Conservation (phyloP, 2,888 invertebrate species). For the Willowsia nigromaculata region DNA sequence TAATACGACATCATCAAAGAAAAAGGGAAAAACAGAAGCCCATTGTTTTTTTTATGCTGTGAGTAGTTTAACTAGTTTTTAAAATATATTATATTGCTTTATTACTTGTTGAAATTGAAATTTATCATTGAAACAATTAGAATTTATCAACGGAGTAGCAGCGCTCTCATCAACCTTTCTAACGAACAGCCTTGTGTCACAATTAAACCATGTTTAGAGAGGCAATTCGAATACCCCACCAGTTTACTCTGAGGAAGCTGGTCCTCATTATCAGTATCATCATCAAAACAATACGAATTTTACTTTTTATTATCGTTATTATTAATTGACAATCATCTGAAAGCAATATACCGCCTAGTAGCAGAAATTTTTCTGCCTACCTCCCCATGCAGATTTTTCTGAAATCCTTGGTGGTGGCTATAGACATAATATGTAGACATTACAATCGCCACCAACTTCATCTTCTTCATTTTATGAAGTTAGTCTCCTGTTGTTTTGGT, state of each 20-base stretch:
- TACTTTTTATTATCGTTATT: slow-evolving; percentile 30
- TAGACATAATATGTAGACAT: not conserved
- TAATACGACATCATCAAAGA: not conserved
- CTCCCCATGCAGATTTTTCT: not conserved
- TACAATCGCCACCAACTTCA: not conserved
- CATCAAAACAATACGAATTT: not conserved
- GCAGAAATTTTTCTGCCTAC: slow-evolving; percentile 20
- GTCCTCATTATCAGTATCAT: slow-evolving; percentile 16
- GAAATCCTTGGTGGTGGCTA: not conserved
- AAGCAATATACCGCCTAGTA: slow-evolving; percentile 44
- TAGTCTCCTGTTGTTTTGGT: not conserved
- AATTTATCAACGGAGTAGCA: slow-evolving; percentile 22
- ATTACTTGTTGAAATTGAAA: slow-evolving; percentile 56
- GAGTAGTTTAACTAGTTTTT: slow-evolving; percentile 22
- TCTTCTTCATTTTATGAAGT: not conserved
- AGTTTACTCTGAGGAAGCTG: not conserved
- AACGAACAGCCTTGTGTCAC: not conserved
- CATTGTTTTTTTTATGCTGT: not conserved
- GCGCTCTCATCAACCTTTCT: slow-evolving; percentile 11
- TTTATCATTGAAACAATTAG: slow-evolving; percentile 49
- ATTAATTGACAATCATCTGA: slow-evolving; percentile 45
- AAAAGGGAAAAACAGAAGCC: not conserved
- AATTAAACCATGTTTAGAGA: not conserved
- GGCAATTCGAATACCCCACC: not conserved
- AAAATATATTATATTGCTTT: slow-evolving; percentile 39